phyloP scores from a whole-genome alignment of 2,113 vertebrate genomes.

The Penelope pileata region DNA sequence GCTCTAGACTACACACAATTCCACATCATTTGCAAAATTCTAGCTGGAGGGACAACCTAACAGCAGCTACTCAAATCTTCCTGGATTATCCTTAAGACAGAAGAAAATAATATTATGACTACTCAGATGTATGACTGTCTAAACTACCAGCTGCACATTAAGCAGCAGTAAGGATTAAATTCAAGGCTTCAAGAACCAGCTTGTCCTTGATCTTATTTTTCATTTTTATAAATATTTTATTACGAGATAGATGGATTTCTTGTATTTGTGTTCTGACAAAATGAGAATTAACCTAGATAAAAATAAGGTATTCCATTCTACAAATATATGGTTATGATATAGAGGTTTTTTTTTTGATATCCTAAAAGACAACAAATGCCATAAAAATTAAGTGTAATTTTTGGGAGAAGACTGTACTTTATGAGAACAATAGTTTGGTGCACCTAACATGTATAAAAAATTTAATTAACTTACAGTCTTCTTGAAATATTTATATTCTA shows the following conservation, averaged over 20 bases:
- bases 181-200: neutral
- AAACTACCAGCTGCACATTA: neutral
- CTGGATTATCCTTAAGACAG: conserved; percentile 7
- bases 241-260: neutral
- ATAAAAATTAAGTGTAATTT: neutral
- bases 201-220: neutral
- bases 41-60: neutral
- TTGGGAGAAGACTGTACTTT: neutral
- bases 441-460: neutral
- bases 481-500: neutral
- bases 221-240: neutral
- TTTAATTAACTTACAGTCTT: neutral
- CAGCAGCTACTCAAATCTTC: neutral
- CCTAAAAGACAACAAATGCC: neutral
- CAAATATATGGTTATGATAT: fast-evolving
- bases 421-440: neutral
- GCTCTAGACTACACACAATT: neutral
- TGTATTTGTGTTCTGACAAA: neutral
- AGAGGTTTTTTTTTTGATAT: neutral
- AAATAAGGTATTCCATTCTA: neutral
- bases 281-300: neutral
- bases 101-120: neutral
- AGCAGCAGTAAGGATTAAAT: neutral
- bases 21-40: conserved; percentile 16
- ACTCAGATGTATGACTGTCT: neutral